Evolutionary conservation across 1,140 invertebrate genomes (phyloP).

Genomic region (Vanessa atalanta): DNA sequence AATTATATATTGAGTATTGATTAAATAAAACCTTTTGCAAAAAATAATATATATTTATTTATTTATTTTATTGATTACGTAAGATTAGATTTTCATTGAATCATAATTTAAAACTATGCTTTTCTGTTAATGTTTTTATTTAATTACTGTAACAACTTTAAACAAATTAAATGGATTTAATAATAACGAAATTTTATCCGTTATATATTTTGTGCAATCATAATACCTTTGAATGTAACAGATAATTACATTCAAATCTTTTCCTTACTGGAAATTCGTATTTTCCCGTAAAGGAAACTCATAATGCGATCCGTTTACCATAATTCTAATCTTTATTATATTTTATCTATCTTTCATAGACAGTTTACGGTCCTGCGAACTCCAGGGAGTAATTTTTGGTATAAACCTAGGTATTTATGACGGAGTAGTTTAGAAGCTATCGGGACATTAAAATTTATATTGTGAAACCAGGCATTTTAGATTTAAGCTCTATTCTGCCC

Average conservation of each 20-base stretch:
- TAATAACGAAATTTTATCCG: background rate
- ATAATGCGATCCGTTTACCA: conserved; percentile 22
- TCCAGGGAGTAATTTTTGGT: conserved; percentile 59
- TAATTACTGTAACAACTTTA: too few relatives aligned
- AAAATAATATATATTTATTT: too few relatives aligned
- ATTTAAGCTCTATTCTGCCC: conserved; percentile 30
- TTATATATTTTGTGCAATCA: background rate
- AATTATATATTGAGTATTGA: too few relatives aligned
- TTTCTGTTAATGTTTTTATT: too few relatives aligned
- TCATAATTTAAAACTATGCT: too few relatives aligned
- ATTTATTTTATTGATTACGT: too few relatives aligned
- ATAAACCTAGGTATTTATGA: conserved; percentile 61
- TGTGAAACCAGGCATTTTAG: conserved; percentile 29
- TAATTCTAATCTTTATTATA: conserved; percentile 39
- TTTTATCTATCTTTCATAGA: conserved; percentile 50
- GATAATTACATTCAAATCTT: conserved; percentile 27
- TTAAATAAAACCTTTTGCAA: too few relatives aligned
- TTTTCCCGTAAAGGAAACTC: conserved; percentile 22
- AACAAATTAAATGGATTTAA: too few relatives aligned
- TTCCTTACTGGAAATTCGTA: conserved; percentile 26
- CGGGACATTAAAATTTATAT: conserved; percentile 52
- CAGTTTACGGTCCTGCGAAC: conserved; percentile 53
- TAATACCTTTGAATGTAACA: background rate
- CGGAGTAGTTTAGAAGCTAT: conserved; percentile 56
- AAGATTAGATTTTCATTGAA: too few relatives aligned